Evolutionary conservation across 2,888 invertebrate species (phyloP).

Genomic region (Temnothorax rugatulus): DNA sequence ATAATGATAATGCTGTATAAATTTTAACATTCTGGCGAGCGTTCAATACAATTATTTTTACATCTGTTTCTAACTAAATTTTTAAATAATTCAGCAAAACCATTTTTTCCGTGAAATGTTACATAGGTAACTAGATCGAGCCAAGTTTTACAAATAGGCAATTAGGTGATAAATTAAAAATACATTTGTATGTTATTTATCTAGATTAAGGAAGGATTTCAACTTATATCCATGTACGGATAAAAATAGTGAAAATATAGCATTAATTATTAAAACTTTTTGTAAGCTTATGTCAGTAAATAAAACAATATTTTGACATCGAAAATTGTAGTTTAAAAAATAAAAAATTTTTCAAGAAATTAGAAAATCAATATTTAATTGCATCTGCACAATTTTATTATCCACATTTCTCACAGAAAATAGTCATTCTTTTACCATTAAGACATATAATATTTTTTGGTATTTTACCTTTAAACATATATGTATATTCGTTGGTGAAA

Average conservation of each 20-base stretch:
- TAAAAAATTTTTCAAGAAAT: not conserved
- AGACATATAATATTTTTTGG: not conserved
- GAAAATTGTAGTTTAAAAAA: not conserved
- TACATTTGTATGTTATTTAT: not conserved
- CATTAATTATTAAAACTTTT: not conserved
- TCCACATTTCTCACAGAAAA: not conserved
- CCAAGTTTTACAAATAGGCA: not conserved
- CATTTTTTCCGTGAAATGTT: not conserved
- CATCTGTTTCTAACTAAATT: not conserved
- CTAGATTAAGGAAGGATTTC: not conserved
- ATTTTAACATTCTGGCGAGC: not conserved
- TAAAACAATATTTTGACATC: not conserved
- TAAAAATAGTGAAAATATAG: constrained; percentile 3
- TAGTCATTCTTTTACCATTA: not conserved
- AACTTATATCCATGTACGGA: not conserved
- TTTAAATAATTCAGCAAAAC: not conserved
- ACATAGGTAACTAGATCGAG: not conserved
- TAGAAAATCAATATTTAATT: not conserved
- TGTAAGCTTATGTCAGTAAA: not conserved
- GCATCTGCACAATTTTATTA: not conserved
- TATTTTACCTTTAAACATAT: not conserved
- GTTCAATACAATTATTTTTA: not conserved
- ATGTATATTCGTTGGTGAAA: not conserved
- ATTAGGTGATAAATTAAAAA: not conserved
- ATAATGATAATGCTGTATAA: not conserved